Evolutionary conservation across 2,113 vertebrate genomes (phyloP), one percentile per base, ranked within the genome.

Genomic region (Apodemus sylvaticus): DNA sequence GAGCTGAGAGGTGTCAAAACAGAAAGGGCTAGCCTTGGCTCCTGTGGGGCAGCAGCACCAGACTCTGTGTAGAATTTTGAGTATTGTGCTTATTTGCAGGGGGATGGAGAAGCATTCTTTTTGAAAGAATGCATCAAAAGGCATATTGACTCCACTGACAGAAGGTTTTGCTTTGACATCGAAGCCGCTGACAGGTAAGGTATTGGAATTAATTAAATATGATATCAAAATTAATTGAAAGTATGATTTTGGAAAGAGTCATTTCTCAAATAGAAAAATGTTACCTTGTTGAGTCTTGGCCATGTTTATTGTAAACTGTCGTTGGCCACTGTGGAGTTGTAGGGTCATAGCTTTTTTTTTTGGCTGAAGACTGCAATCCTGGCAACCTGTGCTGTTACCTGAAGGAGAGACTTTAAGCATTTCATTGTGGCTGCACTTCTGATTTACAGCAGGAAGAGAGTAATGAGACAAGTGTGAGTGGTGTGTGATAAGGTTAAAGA

Each of bases 141-240:
- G 98, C 99, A 98, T 0, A 97, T 97, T 45, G 99, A 99, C 96
- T 98, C 99, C 60, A 98, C 99, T 89, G 99, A 99, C 98, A 98
- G 99, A 94, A 98, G 99, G 85, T 99, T 99, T 98, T 99, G 99
- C 97, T 99, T 99, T 92, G 99, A 99, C 60, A 98, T 99, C 0
- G 99, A 99, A 98, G 99, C 99, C 97, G 98, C 99, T 86, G 99
- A 99, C 97, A 98, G 99, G 99, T 99, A 99, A 97, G 97, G 97
- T 94, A 1, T 0, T 70, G n/a, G 68, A 93, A 88, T 86, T 86
- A 71, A 8, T 85, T 89, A 79, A 16, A 70, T 39, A 4, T 62
- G 26, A 10, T 74, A 31, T 45, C 85, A 79, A 92, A 68, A 95
- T 39, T 48, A 12, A n/a, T 93, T 91, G 29, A 79, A 86, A 88